phyloP scores from a whole-genome alignment of 2,888 invertebrate species.

The Pollenia labialis region DNA sequence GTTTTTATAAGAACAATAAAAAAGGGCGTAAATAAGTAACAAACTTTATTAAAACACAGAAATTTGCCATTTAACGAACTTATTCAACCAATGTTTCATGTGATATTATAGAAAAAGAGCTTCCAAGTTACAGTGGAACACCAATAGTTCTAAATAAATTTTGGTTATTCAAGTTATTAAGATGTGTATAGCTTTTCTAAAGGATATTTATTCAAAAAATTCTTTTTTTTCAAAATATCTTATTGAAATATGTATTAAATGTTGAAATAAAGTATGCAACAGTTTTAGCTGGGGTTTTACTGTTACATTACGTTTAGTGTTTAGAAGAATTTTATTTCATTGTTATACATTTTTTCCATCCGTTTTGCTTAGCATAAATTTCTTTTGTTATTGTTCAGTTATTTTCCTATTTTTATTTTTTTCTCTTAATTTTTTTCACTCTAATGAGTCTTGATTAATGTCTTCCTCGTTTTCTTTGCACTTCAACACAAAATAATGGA shows the following conservation, averaged over 20 bases:
- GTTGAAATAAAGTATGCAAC: too few relatives aligned
- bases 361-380: constrained; percentile 34
- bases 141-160: too few relatives aligned
- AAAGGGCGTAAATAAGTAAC: not conserved
- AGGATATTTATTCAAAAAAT: too few relatives aligned
- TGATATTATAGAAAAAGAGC: not conserved
- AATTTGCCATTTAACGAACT: not conserved
- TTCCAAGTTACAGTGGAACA: too few relatives aligned
- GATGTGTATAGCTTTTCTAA: too few relatives aligned
- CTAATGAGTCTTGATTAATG: constrained; percentile 65
- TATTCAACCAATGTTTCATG: constrained; percentile 3
- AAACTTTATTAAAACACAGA: not conserved
- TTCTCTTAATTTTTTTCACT: constrained; percentile 3
- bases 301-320: not conserved
- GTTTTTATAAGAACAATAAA: too few relatives aligned
- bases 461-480: constrained; percentile 29
- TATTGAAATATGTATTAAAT: too few relatives aligned
- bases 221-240: too few relatives aligned
- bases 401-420: constrained; percentile 3
- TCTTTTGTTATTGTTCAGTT: constrained; percentile 37
- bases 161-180: too few relatives aligned
- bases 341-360: constrained; percentile 23
- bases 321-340: constrained; percentile 10
- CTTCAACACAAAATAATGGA: constrained; percentile 38
- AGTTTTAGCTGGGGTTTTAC: not conserved